Evolutionary conservation across 2,888 invertebrate species (phyloP).

Genomic region (Gibbula magus): DNA sequence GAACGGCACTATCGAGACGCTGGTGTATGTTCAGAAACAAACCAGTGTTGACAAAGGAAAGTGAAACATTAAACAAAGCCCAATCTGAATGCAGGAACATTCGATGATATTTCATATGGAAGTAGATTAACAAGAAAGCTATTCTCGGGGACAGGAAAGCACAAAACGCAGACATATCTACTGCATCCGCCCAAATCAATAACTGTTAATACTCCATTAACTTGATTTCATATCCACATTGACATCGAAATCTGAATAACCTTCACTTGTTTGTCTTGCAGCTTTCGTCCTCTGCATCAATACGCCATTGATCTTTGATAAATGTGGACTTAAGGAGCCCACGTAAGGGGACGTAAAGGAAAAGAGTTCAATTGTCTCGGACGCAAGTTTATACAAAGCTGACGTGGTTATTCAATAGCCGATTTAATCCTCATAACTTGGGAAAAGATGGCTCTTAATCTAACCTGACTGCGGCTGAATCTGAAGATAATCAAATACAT

Average conservation of each 20-base stretch:
- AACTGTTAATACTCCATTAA: conserved; percentile 3
- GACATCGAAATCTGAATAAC: neutral
- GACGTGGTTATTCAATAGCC: no score
- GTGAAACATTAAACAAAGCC: conserved; percentile 19
- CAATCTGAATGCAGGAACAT: neutral
- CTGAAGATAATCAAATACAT: no score
- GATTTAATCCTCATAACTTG: no score
- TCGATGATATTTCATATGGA: conserved; percentile 9
- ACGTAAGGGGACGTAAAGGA: no score
- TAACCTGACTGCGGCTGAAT: no score
- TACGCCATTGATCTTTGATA: neutral
- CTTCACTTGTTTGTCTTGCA: neutral
- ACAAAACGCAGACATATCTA: neutral
- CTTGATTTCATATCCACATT: neutral
- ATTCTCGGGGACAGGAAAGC: neutral
- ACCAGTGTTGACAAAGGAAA: conserved; percentile 13
- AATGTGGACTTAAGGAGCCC: no score
- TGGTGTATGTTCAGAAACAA: conserved; percentile 18
- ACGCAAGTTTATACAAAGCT: no score
- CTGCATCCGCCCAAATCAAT: neutral
- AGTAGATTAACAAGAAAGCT: neutral
- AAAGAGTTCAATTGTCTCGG: no score
- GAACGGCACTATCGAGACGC: conserved; percentile 11
- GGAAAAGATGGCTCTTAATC: no score
- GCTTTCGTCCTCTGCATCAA: neutral